Percentiles rank a stretch among this genome's conserved stretches.
Evolutionary conservation across 2,888 invertebrate species (phyloP).

Genomic region (Syrphus vitripennis): DNA sequence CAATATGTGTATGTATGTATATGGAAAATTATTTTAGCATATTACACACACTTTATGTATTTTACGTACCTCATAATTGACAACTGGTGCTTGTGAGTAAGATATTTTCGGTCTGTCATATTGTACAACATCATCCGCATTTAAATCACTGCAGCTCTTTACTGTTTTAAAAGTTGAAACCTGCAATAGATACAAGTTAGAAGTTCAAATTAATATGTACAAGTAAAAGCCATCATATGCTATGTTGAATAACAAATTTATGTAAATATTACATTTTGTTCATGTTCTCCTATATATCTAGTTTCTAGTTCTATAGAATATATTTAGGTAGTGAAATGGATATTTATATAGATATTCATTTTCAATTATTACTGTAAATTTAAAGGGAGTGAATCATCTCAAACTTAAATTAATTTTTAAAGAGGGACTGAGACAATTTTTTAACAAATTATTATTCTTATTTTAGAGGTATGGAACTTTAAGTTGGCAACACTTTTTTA

Average conservation of each 20-base stretch:
- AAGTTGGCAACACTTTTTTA: too few relatives aligned
- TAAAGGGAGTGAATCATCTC: too few relatives aligned
- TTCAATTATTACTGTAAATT: neutral
- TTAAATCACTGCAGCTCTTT: conserved; percentile 73
- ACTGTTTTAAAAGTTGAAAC: conserved; percentile 74
- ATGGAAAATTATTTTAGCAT: neutral
- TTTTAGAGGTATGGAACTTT: too few relatives aligned
- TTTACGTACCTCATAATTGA: conserved; percentile 78
- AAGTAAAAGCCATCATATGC: neutral
- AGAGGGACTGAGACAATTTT: too few relatives aligned
- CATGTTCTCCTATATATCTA: too few relatives aligned
- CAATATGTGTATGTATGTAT: too few relatives aligned
- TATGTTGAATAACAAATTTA: conserved; percentile 20
- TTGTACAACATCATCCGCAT: conserved; percentile 75
- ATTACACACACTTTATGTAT: neutral
- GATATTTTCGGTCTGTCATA: conserved; percentile 79
- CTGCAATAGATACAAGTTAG: conserved; percentile 68
- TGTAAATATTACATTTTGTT: conserved; percentile 11
- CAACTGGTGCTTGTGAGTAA: conserved; percentile 77
- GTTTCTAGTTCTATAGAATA: neutral
- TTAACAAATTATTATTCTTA: too few relatives aligned
- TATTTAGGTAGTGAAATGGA: neutral
- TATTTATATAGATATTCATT: neutral
- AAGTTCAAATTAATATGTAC: conserved; percentile 17
- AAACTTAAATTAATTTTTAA: too few relatives aligned